Evolutionary conservation across 2,797 vertebrate species (phyloP).

Genomic region (Oreonectes daqikongensis): DNA sequence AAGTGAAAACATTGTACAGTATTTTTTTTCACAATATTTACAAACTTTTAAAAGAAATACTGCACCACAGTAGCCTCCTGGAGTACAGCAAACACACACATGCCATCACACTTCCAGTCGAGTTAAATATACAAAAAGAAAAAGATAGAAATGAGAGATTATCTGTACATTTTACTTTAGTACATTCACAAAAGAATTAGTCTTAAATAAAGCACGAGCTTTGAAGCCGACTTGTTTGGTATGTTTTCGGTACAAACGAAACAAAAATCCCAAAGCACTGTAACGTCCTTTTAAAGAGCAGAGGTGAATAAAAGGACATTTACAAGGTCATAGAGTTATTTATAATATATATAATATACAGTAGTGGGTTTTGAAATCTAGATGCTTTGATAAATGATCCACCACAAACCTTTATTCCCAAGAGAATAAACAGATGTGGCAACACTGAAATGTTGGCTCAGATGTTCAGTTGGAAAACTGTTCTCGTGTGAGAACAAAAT

Average conservation of each 20-base stretch:
- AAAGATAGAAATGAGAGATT: constrained; percentile 58
- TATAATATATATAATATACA: constrained; percentile 26
- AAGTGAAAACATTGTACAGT: constrained; percentile 74
- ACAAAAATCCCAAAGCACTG: constrained; percentile 38
- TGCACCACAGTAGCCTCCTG: constrained; percentile 50
- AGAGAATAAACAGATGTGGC: constrained; percentile 17
- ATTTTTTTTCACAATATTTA: constrained; percentile 80
- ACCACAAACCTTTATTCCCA: constrained; percentile 2
- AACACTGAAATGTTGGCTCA: background rate
- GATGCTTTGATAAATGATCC: constrained; percentile 1
- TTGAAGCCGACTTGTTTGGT: constrained; percentile 63
- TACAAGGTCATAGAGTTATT: constrained; percentile 28
- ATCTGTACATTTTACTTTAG: constrained; percentile 70
- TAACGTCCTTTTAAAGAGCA: constrained; percentile 55
- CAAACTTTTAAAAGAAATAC: constrained; percentile 57
- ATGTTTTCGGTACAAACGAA: constrained; percentile 30
- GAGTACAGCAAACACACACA: constrained; percentile 54
- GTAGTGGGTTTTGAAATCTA: constrained; percentile 26
- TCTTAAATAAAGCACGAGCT: constrained; percentile 62
- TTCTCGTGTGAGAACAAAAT: background rate
- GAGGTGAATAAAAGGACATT: constrained; percentile 31
- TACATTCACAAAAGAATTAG: constrained; percentile 65
- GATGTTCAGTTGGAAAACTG: constrained; percentile 14
- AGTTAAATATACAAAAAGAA: constrained; percentile 58
- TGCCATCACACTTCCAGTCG: constrained; percentile 32